Base-by-base conservation (phyloP, 2,888 invertebrate genomes). In the Petrolisthes cinctipes region DNA sequence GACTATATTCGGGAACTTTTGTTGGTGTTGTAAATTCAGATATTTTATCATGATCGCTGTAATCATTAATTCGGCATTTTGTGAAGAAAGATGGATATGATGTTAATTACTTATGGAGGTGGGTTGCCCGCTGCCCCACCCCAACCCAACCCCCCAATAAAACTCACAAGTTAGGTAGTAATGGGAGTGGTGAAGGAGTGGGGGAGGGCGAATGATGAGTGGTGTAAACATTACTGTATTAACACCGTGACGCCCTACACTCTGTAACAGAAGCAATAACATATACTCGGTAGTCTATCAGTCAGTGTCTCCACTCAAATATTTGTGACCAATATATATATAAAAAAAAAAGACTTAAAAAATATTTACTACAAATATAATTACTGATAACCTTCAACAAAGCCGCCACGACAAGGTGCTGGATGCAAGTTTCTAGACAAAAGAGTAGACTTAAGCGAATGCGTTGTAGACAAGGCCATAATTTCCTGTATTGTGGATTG, bases 191-290 rank as follows among this genome's bases (percentile, higher is more conserved):
- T 37, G 37, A 37, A 37, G 37, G 37, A 37, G 37, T 37, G 37
- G 37, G 37, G 37, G 37, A 37, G 37, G 37, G 37, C 37, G 37
- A 37, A 37, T 37, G 37, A 37, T 37, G 37, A 37, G 37, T 37
- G 37, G 37, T 37, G 37, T 37, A 37, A 37, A 37, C 37, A 37
- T 37, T 37, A 37, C 2, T 37, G 37, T 37, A 37, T 37, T 37
- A 37, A 37, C 37, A 37, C 37, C 37, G 37, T 37, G 37, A 37
- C 37, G 37, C 37, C 37, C 84, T 88, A 83, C 87, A 88, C 83
- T 81, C 71, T 87, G 75, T 88, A 87, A 88, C 87, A 84, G 87
- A 88, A 88, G 87, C 87, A 88, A 88, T 88, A 88, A 88, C 87
- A 80, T 88, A 81, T 84, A 88, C 87, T 88, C 87, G 87, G 87